Conservation (phyloP, 2,888 invertebrate genomes). For the Xestia c-nigrum region DNA sequence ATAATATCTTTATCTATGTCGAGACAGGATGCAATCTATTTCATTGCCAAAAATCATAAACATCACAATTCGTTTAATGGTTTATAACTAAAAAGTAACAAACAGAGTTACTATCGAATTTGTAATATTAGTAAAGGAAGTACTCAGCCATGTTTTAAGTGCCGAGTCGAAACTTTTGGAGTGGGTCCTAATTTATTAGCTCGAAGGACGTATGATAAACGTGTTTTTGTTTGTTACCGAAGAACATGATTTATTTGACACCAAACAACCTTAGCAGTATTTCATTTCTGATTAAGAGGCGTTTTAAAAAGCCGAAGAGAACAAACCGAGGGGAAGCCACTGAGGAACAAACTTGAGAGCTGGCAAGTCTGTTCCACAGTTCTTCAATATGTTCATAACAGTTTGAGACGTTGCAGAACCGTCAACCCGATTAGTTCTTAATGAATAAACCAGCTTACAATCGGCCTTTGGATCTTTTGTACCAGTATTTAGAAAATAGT, state of each 20-base stretch:
- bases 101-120: background rate
- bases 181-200: slow-evolving; percentile 25
- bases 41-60: too few species aligned
- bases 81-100: background rate
- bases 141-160: background rate
- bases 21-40: background rate
- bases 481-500: background rate
- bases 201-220: slow-evolving; percentile 22
- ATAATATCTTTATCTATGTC: too few species aligned
- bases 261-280: background rate
- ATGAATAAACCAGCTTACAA: background rate
- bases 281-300: slow-evolving; percentile 22
- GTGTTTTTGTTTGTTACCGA: slow-evolving; percentile 44
- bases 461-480: background rate
- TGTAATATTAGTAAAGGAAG: background rate
- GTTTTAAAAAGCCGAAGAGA: background rate
- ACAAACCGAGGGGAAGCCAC: background rate
- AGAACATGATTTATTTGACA: slow-evolving; percentile 30
- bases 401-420: background rate
- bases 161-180: slow-evolving; percentile 30
- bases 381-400: too few species aligned
- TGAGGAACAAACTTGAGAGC: background rate
- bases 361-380: too few species aligned
- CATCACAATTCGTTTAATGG: background rate
- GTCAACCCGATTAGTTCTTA: background rate